A percentile compares a stretch with the other conserved stretches of the same genome.
These are phyloP conservation scores for Xanthia icteritia DNA, from an alignment of 2,888 invertebrate genomes.

Conservation along the genomic window DNA sequence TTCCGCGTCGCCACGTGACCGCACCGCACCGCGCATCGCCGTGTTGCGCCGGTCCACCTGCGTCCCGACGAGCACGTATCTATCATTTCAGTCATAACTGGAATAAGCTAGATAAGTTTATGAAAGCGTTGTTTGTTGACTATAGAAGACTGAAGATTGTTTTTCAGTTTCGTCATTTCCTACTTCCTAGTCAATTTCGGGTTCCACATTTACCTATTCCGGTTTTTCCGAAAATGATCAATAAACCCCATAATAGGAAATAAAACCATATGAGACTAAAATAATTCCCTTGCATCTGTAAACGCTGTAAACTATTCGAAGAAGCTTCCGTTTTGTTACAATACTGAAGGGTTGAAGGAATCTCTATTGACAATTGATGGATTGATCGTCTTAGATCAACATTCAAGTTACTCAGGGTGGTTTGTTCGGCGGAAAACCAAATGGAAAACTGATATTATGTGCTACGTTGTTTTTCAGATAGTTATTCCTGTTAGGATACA, in stretches of 20 bases:
- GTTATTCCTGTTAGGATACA: not conserved
- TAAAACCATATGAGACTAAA: not conserved
- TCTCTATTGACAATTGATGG: constrained; percentile 10
- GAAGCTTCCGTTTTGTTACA: not conserved
- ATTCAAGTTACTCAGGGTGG: not conserved
- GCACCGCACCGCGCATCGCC: constrained; percentile 9
- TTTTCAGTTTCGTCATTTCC: not conserved
- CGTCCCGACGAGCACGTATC: constrained; percentile 21
- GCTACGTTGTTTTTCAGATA: not conserved
- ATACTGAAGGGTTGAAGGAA: constrained; percentile 28
- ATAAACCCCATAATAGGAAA: not conserved
- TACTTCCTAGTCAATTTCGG: not conserved
- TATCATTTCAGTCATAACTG: constrained; percentile 29
- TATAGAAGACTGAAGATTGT: not conserved
- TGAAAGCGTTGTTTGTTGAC: not conserved
- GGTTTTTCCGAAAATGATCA: not conserved
- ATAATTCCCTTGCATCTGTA: not conserved
- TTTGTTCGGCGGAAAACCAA: not conserved
- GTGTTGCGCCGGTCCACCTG: not conserved
- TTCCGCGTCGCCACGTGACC: constrained; percentile 70
- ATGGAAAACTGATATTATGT: not conserved
- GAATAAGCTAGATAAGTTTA: constrained; percentile 3
- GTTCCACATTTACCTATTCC: not conserved
- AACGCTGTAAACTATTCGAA: not conserved
- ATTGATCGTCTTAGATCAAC: constrained; percentile 5